These are phyloP conservation scores for Nomada hirtipes DNA, from an alignment of 2,888 invertebrate species.

Conservation along the genomic window DNA sequence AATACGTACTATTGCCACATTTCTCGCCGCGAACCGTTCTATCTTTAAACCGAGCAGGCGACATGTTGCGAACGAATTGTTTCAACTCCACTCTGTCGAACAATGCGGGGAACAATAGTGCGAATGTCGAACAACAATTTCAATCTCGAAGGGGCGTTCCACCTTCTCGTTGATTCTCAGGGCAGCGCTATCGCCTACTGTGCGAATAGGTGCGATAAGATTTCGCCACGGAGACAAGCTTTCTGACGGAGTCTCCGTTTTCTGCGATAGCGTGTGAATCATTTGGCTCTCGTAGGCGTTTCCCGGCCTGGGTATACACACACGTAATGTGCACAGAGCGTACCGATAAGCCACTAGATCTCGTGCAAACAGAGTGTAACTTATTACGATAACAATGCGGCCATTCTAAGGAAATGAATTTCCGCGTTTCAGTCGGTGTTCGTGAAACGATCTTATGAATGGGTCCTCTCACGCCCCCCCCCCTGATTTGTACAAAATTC, in stretches of 20 bases:
- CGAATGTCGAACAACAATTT: neutral
- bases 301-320: conserved; percentile 29
- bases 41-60: conserved; percentile 13
- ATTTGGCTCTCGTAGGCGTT: conserved; percentile 62
- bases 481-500: conserved; percentile 53
- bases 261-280: conserved; percentile 69
- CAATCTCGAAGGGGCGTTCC: neutral
- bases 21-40: conserved; percentile 2
- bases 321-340: conserved; percentile 7
- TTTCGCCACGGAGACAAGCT: conserved; percentile 1
- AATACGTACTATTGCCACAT: neutral
- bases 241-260: conserved; percentile 48
- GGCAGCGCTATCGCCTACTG: neutral
- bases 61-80: conserved; percentile 8
- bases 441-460: conserved; percentile 28
- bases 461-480: conserved; percentile 20
- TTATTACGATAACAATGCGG: conserved; percentile 47
- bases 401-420: conserved; percentile 60
- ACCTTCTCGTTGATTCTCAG: neutral
- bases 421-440: conserved; percentile 28
- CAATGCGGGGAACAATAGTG: neutral
- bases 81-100: neutral
- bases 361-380: conserved; percentile 44
- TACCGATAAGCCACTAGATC: conserved; percentile 57
- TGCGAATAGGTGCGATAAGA: conserved; percentile 35